Conservation (phyloP, 2,797 vertebrate species). For the Helarctos malayanus region DNA sequence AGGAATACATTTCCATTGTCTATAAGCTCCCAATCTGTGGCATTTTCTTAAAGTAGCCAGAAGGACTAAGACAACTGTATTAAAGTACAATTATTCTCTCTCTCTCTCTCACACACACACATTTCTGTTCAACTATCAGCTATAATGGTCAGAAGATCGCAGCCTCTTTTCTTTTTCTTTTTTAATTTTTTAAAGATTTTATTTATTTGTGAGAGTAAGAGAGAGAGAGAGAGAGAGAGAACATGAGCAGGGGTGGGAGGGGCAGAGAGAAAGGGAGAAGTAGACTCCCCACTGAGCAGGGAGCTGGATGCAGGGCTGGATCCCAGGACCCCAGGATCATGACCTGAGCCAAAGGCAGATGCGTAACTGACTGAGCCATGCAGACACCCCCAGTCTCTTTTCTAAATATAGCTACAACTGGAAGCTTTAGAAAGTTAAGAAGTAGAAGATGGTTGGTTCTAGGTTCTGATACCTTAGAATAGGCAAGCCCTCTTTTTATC, state of each 20-base stretch:
- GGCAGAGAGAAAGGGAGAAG: neutral
- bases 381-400: neutral
- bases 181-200: neutral
- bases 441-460: rapidly evolving
- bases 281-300: neutral
- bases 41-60: neutral
- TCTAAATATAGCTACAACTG: neutral
- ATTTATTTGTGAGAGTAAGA: neutral
- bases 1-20: neutral
- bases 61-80: neutral
- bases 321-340: neutral
- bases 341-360: neutral
- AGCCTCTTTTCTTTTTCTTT: neutral
- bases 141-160: neutral
- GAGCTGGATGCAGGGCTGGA: neutral
- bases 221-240: neutral
- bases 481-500: neutral
- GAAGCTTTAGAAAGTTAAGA: neutral
- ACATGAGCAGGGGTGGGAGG: neutral
- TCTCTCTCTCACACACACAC: neutral
- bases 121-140: neutral
- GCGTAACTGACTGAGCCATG: neutral
- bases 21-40: neutral
- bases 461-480: neutral
- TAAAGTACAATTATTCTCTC: neutral